Base-by-base conservation (phyloP, 2,797 vertebrate genomes). In the Heliangelus exortis region DNA sequence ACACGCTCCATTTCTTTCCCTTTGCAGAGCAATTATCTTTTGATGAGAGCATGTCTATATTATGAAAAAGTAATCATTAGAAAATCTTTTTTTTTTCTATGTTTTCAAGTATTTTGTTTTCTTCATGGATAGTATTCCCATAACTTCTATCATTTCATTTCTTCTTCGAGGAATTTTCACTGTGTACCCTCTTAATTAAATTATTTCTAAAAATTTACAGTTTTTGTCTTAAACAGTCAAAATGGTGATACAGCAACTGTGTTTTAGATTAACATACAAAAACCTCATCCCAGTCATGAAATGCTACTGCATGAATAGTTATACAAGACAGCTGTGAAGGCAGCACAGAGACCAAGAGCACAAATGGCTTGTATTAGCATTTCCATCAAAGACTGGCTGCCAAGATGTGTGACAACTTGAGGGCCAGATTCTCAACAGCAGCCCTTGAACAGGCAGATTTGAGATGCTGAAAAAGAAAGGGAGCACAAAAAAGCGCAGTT, bases 251-350 rank as follows among this genome's bases (percentile, higher is more conserved):
- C 23, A 47, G 34, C 7, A 74, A 51, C 12, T 2, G 1, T 14
- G 10, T 15, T 28, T 80, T 43, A 43, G 15, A 51, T 51, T 59
- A 81, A 15, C 4, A 15, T 18, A 31, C 8, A 23, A 67, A 67
- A 89, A 21, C 41, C 9, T 47, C 41, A 45, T 25, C 19, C n/a
- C 22, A 41, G 55, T 45, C 19, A 45, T 31, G 21, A 92, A 61
- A 19, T 0, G 2, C 25, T 48, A 65, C 26, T 15, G 10, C 9
- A 2, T 20, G 36, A 63, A 23, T 4, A 50, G 14, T 6, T 53
- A 50, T 1, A 25, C 25, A 55, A 41, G 71, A 63, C 54, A 79
- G 7, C 29, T 75, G 39, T 15, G 66, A 58, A 66, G 33, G 33
- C 25, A 51, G 19, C 11, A 14, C 21, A 89, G 48, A 55, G 92